Conservation (phyloP, 2,888 invertebrate genomes). For the Magallana nippona region DNA sequence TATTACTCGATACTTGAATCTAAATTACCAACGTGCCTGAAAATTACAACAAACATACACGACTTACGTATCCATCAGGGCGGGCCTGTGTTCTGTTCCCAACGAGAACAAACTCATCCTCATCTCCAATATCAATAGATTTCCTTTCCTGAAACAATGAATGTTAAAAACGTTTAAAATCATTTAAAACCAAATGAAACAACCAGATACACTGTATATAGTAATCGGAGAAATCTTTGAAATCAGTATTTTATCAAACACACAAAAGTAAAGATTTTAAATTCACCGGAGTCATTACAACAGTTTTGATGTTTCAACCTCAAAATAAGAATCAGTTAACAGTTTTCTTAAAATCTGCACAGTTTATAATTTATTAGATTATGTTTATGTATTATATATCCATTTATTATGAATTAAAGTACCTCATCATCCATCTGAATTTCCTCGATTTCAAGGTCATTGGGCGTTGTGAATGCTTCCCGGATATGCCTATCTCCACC, state of each 20-base stretch:
- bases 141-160: not conserved
- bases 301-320: too few species aligned
- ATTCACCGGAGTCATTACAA: too few species aligned
- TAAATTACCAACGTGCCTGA: not conserved
- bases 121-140: conserved; percentile 55
- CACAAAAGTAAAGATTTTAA: too few species aligned
- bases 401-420: not conserved
- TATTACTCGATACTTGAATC: not conserved
- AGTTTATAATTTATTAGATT: too few species aligned
- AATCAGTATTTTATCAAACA: too few species aligned
- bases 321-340: too few species aligned
- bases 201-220: not conserved
- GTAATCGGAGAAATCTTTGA: not conserved
- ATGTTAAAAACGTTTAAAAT: not conserved
- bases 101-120: conserved; percentile 63
- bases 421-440: conserved; percentile 35
- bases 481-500: conserved; percentile 29
- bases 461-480: conserved; percentile 40
- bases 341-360: too few species aligned
- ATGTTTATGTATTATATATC: too few species aligned
- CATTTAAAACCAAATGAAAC: not conserved
- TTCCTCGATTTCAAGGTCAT: conserved; percentile 32
- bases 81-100: conserved; percentile 40
- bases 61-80: conserved; percentile 5
- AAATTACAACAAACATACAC: not conserved